Percentiles rank a stretch among this genome's conserved stretches.
Evolutionary conservation across 37 sponge, comb jelly and placozoan species (phyloP).

Genomic region (Spongilla lacustris): DNA sequence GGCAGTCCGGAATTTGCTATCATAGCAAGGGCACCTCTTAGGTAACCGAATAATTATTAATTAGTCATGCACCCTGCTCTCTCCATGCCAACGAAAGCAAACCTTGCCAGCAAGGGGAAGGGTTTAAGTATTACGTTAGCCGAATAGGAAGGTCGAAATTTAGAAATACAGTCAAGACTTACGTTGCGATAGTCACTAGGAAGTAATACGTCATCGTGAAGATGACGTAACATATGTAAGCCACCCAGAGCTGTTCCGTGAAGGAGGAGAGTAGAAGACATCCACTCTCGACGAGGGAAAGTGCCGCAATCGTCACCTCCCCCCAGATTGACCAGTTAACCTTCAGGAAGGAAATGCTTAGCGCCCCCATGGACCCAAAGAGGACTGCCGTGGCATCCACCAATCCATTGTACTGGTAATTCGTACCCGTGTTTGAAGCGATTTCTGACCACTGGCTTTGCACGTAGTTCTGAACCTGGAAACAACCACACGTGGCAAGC

Average conservation of each 20-base stretch:
- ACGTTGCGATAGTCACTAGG: conserved; percentile 89
- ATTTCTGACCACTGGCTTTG: conserved; percentile 82
- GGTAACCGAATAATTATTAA: too few relatives aligned
- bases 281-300: conserved; percentile 61
- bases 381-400: conserved; percentile 82
- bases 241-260: conserved; percentile 55
- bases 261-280: conserved; percentile 57
- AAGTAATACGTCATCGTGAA: conserved; percentile 77
- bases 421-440: neutral
- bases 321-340: conserved; percentile 90
- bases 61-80: too few relatives aligned
- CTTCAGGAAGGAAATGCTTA: conserved; percentile 56
- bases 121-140: too few relatives aligned
- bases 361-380: conserved; percentile 66
- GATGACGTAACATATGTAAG: conserved; percentile 69
- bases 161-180: conserved; percentile 28
- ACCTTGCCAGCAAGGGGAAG: too few relatives aligned
- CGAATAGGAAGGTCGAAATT: too few relatives aligned
- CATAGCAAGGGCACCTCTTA: too few relatives aligned
- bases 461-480: conserved; percentile 91
- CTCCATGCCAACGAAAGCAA: too few relatives aligned
- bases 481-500: conserved; percentile 83
- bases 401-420: conserved; percentile 68
- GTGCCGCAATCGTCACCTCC: conserved; percentile 65
- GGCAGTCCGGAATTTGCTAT: too few relatives aligned